Evolutionary conservation across 2,113 vertebrate species (phyloP).

Genomic region (Thamnophis sirtalis): DNA sequence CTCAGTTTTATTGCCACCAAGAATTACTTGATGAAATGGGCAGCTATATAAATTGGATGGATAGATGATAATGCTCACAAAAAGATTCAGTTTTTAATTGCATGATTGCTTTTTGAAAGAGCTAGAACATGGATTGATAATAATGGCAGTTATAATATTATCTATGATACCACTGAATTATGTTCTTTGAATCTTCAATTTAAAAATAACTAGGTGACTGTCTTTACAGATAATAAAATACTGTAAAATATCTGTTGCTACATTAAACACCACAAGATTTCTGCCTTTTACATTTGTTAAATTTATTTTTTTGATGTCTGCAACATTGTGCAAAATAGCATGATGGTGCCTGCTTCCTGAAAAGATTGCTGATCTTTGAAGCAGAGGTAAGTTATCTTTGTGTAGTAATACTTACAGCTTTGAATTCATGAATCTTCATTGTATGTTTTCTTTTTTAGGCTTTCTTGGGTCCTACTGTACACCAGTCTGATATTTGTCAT

Average conservation of each 20-base stretch:
- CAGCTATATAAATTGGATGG: background rate
- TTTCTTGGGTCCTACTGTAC: conserved; percentile 97
- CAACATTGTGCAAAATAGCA: background rate
- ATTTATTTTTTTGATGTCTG: background rate
- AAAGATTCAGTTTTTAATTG: background rate
- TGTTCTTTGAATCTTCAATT: background rate
- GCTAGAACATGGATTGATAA: background rate
- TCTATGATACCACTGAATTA: background rate
- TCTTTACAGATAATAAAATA: background rate
- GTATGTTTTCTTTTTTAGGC: conserved; percentile 68
- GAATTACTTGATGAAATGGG: background rate
- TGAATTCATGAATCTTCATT: background rate
- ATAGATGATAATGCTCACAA: background rate
- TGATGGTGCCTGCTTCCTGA: background rate
- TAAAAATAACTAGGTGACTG: background rate
- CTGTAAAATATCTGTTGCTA: background rate
- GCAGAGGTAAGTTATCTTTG: background rate
- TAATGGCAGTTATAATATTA: background rate
- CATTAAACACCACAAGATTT: background rate
- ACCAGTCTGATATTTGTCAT: conserved; percentile 86
- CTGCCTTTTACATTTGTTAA: background rate
- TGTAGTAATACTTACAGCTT: background rate
- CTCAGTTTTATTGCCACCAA: background rate
- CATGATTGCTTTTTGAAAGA: background rate
- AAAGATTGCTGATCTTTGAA: background rate